Evolutionary conservation across 2,888 invertebrate species (phyloP), one percentile per base, ranked within the genome.

Genomic region (Andrena chrysosceles): DNA sequence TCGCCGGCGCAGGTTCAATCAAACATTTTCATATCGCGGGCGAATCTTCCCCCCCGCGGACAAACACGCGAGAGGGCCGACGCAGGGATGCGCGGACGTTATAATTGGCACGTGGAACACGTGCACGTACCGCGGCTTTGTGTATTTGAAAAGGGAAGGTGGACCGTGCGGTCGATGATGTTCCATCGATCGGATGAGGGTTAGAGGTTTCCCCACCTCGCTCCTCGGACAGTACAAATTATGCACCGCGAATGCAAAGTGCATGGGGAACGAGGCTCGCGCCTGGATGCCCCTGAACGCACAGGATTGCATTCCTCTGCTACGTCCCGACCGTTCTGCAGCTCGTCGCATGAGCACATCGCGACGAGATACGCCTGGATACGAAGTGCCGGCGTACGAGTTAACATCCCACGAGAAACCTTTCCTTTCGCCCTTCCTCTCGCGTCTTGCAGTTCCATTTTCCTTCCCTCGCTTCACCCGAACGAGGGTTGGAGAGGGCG

Each of bases 201-300:
- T 74, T 78, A 42, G 74, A 71, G 80, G 72, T 64, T 56, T 54
- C 69, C 42, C 31, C 79, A 87, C 26, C 26, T 84, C 88, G 88
- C 78, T 87, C 26, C 26, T 85, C 88, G 88, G 83, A 85, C 85
- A 78, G 60, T 74, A 72, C 84, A 86, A 92, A 92, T 93, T 93
- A 92, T 92, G 91, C 91, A 90, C 87, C 87, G 80, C 84, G 87
- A 87, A 89, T 89, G 90, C 90, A 90, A 90, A 92, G 89, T 90
- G 92, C 91, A 92, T 90, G 87, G 90, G 87, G 87, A 92, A 92
- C 90, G 89, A 91, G 89, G 82, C 87, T 90, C 87, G 86, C 89
- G 89, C 89, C 83, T 89, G 88, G 87, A 85, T 90, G 91, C 90
- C 85, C 88, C 80, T 89, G 90, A 90, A 92, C 92, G 87, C 87